phyloP scores from a whole-genome alignment of 2,888 invertebrate species.

The Caradrina kadenii region DNA sequence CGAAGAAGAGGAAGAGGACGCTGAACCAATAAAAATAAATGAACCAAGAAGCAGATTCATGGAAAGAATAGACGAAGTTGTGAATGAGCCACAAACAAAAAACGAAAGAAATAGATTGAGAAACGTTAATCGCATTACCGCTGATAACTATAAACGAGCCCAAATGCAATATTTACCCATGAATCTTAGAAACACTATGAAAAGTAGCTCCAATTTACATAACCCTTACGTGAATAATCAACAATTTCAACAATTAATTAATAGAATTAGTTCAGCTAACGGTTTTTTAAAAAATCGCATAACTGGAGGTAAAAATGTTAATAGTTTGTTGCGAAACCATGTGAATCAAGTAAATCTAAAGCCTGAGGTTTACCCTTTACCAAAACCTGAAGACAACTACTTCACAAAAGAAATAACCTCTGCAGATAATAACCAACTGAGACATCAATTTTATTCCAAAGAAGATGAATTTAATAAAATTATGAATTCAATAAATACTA shows the following conservation, averaged over 20 bases:
- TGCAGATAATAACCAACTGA: not conserved
- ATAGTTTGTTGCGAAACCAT: not conserved
- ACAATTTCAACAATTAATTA: not conserved
- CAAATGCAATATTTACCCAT: not conserved
- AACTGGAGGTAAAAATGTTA: not conserved
- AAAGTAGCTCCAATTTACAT: not conserved
- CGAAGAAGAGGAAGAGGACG: not conserved
- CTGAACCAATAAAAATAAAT: not conserved
- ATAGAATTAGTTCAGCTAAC: not conserved
- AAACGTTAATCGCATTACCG: not conserved
- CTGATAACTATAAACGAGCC: not conserved
- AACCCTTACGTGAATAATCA: not conserved
- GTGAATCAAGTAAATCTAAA: conserved; percentile 2
- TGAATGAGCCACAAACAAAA: not conserved
- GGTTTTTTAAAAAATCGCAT: conserved; percentile 14
- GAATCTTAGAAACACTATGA: not conserved
- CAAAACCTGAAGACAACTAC: not conserved
- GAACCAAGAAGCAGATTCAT: conserved; percentile 1
- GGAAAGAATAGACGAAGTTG: conserved; percentile 9
- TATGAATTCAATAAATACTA: not conserved
- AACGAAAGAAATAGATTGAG: not conserved
- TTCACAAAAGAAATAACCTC: not conserved
- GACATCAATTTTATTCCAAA: not conserved
- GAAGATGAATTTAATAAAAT: not conserved
- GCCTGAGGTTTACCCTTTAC: conserved; percentile 30